Conservation (phyloP, 2,888 invertebrate species). For the Monoplex corrugatus region DNA sequence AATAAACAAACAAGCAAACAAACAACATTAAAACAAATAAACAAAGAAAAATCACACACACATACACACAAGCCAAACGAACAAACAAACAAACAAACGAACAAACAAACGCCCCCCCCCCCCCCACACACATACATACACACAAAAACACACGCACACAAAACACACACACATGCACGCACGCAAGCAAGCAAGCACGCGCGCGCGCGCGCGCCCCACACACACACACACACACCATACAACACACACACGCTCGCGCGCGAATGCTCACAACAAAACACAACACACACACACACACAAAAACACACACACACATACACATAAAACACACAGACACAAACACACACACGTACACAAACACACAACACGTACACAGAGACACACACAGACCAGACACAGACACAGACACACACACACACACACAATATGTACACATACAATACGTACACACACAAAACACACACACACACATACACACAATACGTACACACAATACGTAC, state of each 20-base stretch:
- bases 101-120: too few species aligned
- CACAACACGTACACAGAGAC: conserved; percentile 25
- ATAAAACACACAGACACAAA: neutral
- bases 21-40: too few species aligned
- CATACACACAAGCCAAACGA: too few species aligned
- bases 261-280: too few species aligned
- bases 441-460: too few species aligned
- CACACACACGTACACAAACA: neutral
- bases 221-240: conserved; percentile 12
- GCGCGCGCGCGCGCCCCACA: neutral
- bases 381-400: neutral
- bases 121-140: neutral
- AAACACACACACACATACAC: neutral
- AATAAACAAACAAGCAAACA: too few species aligned
- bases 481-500: neutral
- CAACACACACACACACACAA: neutral
- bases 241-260: too few species aligned
- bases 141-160: neutral
- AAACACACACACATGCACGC: neutral
- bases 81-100: too few species aligned
- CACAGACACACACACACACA: neutral
- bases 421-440: too few species aligned
- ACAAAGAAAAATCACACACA: too few species aligned
- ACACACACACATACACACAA: too few species aligned
- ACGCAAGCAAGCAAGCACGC: neutral